A percentile compares a stretch with the other conserved stretches of the same genome.
phyloP scores from a whole-genome alignment of 2,888 invertebrate genomes.

The Amphimallon solstitiale region DNA sequence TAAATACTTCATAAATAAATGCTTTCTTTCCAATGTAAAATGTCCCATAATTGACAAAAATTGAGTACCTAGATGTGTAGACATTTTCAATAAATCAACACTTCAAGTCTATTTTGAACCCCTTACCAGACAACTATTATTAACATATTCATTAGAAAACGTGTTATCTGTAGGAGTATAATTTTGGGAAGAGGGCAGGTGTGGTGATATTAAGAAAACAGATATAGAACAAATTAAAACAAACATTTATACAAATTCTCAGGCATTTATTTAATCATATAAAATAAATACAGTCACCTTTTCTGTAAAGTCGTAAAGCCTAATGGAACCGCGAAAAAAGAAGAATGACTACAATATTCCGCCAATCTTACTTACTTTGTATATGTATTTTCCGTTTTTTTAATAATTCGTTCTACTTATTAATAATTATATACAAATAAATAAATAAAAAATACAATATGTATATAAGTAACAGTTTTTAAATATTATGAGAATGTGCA shows the following conservation, averaged over 20 bases:
- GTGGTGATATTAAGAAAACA: background rate
- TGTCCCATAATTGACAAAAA: no score
- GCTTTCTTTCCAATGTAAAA: no score
- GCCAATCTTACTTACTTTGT: slow-evolving; percentile 19
- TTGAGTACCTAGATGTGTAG: no score
- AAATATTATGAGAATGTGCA: slow-evolving; percentile 35
- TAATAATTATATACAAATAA: slow-evolving; percentile 41
- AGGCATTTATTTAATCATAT: slow-evolving; percentile 36
- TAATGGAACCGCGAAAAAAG: slow-evolving; percentile 23
- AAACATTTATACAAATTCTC: slow-evolving; percentile 22
- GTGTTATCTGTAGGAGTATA: no score
- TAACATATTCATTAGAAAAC: no score
- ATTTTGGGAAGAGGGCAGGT: no score
- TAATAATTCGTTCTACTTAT: slow-evolving; percentile 17
- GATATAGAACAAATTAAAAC: background rate
- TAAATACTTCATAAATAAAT: no score
- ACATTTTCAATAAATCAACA: no score
- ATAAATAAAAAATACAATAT: slow-evolving; percentile 37
- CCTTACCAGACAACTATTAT: no score
- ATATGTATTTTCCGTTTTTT: slow-evolving; percentile 16
- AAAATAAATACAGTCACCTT: slow-evolving; percentile 31
- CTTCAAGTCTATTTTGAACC: no score
- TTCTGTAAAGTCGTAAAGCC: slow-evolving; percentile 9
- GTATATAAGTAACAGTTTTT: slow-evolving; percentile 35
- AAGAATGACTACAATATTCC: slow-evolving; percentile 26